These are phyloP conservation scores for Himalopsyche anomala DNA, from an alignment of 2,888 invertebrate genomes.

Conservation along the genomic window DNA sequence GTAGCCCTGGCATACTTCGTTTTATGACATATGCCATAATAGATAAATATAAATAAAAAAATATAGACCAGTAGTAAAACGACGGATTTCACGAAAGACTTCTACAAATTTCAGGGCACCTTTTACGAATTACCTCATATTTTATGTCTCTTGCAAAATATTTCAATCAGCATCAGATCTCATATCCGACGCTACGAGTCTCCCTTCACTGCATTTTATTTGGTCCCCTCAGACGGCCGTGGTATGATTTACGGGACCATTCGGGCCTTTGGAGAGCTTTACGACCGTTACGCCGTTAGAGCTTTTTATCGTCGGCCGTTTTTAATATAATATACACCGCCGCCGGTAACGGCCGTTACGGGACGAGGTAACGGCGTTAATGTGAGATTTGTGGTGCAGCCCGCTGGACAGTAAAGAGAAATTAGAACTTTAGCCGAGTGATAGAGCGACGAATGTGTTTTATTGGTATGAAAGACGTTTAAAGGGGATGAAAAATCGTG, in stretches of 20 bases:
- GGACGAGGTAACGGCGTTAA: conserved; percentile 61
- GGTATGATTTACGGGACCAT: conserved; percentile 52
- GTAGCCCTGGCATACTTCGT: no score
- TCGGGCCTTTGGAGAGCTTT: conserved; percentile 50
- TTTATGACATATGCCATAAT: no score
- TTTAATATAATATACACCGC: conserved; percentile 61
- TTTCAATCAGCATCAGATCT: conserved; percentile 18
- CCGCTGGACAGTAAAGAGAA: conserved; percentile 46
- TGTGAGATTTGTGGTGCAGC: conserved; percentile 54
- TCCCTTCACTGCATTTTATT: conserved; percentile 34
- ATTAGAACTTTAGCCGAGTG: conserved; percentile 43
- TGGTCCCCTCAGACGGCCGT: conserved; percentile 47
- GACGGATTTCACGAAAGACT: background rate
- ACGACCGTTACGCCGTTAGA: conserved; percentile 54
- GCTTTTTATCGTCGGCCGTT: conserved; percentile 62
- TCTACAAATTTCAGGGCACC: background rate
- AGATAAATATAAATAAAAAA: no score
- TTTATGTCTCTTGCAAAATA: background rate
- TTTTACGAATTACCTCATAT: background rate
- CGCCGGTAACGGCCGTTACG: conserved; percentile 63
- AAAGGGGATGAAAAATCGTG: background rate
- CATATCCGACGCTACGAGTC: background rate
- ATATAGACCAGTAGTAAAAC: no score
- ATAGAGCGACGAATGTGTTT: conserved; percentile 44
- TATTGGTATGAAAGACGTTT: conserved; percentile 26